Evolutionary conservation across 2,797 vertebrate genomes (phyloP).

Genomic region (Bradypodion pumilum): DNA sequence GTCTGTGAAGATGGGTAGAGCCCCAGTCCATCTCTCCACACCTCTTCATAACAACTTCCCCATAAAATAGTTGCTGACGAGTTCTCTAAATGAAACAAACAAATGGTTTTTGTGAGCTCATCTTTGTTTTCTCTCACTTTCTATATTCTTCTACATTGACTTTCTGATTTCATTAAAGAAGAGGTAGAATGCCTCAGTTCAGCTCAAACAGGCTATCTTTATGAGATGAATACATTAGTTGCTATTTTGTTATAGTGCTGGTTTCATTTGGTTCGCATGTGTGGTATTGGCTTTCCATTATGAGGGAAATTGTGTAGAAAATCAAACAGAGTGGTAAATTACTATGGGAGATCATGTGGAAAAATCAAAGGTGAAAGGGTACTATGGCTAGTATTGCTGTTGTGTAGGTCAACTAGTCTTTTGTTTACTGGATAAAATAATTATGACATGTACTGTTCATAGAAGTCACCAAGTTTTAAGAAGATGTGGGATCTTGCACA

Average conservation of each 20-base stretch:
- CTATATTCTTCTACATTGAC: background rate
- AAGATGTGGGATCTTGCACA: too few species aligned
- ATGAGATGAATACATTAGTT: background rate
- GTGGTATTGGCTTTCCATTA: conserved; percentile 27
- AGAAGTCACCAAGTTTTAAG: background rate
- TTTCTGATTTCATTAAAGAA: conserved; percentile 24
- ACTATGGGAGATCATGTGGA: conserved; percentile 19
- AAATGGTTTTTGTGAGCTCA: background rate
- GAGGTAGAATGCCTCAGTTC: conserved; percentile 14
- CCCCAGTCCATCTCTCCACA: background rate
- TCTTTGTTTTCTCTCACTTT: conserved; percentile 1
- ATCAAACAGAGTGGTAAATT: conserved; percentile 13
- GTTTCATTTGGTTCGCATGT: conserved; percentile 16
- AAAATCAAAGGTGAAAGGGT: conserved; percentile 30
- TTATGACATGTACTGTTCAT: background rate
- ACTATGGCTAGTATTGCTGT: conserved; percentile 31
- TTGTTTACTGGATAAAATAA: conserved; percentile 47
- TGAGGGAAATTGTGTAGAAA: conserved; percentile 52
- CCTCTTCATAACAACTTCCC: conserved; percentile 30
- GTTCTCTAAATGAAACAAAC: conserved; percentile 39
- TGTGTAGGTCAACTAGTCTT: conserved; percentile 37
- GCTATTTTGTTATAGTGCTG: conserved; percentile 17
- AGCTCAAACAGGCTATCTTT: conserved; percentile 7
- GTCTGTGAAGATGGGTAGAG: background rate
- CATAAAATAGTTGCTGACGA: background rate